These are phyloP conservation scores for Hypsopygia costalis DNA, from an alignment of 2,888 invertebrate species.

Conservation along the genomic window DNA sequence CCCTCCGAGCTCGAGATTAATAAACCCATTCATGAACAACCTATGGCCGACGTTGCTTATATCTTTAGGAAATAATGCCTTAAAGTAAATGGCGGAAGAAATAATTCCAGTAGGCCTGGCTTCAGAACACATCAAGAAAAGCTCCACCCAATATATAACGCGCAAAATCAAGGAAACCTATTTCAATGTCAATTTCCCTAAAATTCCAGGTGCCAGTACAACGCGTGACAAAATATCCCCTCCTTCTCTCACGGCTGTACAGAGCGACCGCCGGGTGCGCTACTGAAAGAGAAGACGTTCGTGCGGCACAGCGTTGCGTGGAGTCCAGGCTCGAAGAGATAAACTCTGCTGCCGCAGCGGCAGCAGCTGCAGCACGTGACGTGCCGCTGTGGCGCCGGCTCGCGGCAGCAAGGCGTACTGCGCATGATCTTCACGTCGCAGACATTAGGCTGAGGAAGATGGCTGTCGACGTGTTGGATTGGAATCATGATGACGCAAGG, in stretches of 20 bases:
- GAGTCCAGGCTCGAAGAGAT: slow-evolving; percentile 96
- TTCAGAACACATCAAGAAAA: too few relatives aligned
- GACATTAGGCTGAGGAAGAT: slow-evolving; percentile 95
- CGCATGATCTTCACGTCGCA: slow-evolving; percentile 92
- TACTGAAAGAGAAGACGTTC: slow-evolving; percentile 90
- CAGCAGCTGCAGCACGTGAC: slow-evolving; percentile 93
- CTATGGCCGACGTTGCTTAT: too few relatives aligned
- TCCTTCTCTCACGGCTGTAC: slow-evolving; percentile 92
- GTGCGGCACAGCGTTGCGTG: slow-evolving; percentile 94
- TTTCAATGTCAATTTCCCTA: too few relatives aligned
- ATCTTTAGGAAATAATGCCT: too few relatives aligned
- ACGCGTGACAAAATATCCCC: slow-evolving; percentile 97
- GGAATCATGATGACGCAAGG: slow-evolving; percentile 95
- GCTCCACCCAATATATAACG: too few relatives aligned
- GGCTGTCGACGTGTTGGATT: slow-evolving; percentile 95
- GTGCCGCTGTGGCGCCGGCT: slow-evolving; percentile 94
- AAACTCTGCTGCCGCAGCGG: slow-evolving; percentile 95
- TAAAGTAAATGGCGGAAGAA: too few relatives aligned
- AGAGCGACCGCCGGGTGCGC: slow-evolving; percentile 94
- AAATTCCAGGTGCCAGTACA: slow-evolving; percentile 91
- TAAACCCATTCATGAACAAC: too few relatives aligned
- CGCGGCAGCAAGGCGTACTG: slow-evolving; percentile 87
- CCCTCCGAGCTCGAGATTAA: too few relatives aligned
- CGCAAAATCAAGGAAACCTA: too few relatives aligned
- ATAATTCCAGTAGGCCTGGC: too few relatives aligned